phyloP scores from a whole-genome alignment of 2,888 invertebrate genomes.

The Polyploca ridens region DNA sequence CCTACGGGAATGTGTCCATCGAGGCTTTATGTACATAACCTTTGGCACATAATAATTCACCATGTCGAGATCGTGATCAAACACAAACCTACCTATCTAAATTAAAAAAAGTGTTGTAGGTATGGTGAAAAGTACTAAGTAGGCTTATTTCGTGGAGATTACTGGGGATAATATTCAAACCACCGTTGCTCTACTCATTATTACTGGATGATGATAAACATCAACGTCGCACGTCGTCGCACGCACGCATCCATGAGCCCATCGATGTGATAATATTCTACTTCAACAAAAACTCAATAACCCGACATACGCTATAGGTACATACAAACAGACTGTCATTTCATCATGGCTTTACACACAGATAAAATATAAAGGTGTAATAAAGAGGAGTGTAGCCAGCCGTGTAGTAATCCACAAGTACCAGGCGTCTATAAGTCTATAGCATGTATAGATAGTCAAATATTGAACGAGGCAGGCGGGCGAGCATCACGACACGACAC shows the following conservation, averaged over 20 bases:
- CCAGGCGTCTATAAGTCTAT: conserved; percentile 65
- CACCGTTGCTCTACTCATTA: neutral
- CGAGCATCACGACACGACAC: conserved; percentile 61
- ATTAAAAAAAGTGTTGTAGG: too few species aligned
- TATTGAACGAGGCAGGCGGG: conserved; percentile 63
- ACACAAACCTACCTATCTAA: neutral
- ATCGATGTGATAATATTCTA: conserved; percentile 6
- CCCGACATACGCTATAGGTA: neutral
- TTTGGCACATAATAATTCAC: too few species aligned
- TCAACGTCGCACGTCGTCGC: neutral
- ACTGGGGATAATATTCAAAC: neutral
- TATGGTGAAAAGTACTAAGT: too few species aligned
- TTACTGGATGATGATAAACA: neutral
- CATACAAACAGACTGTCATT: neutral
- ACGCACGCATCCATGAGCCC: neutral
- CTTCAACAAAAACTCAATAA: conserved; percentile 8
- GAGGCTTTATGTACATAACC: too few species aligned
- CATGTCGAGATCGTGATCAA: neutral
- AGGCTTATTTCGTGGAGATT: neutral
- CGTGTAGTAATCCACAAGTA: conserved; percentile 61
- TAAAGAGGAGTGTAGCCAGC: conserved; percentile 37
- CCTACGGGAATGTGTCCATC: too few species aligned
- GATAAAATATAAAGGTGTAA: conserved; percentile 12
- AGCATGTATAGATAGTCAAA: conserved; percentile 58
- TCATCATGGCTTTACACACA: conserved; percentile 6